These are phyloP conservation scores for Piprites chloris DNA, from an alignment of 2,113 vertebrate genomes.

Conservation along the genomic window DNA sequence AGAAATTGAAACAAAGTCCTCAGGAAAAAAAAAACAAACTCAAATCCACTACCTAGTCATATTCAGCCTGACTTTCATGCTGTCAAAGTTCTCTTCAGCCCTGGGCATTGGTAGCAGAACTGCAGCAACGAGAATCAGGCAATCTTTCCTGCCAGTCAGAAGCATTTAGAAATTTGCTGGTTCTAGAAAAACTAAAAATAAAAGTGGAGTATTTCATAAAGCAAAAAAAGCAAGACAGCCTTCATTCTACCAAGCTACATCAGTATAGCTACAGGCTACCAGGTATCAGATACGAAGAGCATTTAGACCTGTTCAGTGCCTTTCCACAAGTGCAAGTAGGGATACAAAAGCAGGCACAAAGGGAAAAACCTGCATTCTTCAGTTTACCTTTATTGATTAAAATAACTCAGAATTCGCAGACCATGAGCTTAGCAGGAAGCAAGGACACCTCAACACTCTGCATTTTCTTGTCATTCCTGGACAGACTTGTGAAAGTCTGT, in stretches of 20 bases:
- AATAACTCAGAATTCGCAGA: not conserved
- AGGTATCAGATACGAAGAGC: not conserved
- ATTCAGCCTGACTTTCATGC: not conserved
- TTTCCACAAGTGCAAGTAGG: not conserved
- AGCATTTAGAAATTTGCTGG: not conserved
- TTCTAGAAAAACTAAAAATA: not conserved
- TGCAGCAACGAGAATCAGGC: not conserved
- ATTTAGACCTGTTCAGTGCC: not conserved
- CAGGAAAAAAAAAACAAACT: not conserved
- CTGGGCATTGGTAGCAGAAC: not conserved
- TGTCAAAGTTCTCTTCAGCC: not conserved
- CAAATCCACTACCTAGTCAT: not conserved
- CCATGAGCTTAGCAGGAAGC: not conserved
- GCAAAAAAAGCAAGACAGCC: not conserved
- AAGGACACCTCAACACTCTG: not conserved
- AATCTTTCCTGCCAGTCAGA: not conserved
- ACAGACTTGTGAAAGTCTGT: not conserved
- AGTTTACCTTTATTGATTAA: not conserved
- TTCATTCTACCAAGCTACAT: not conserved
- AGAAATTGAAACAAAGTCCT: not conserved
- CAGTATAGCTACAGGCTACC: not conserved
- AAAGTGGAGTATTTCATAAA: not conserved
- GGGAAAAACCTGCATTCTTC: not conserved
- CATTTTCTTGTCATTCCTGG: not conserved
- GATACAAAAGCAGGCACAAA: not conserved